Conservation (phyloP, 2,888 invertebrate species). For the Megaustenia siamemsis region DNA sequence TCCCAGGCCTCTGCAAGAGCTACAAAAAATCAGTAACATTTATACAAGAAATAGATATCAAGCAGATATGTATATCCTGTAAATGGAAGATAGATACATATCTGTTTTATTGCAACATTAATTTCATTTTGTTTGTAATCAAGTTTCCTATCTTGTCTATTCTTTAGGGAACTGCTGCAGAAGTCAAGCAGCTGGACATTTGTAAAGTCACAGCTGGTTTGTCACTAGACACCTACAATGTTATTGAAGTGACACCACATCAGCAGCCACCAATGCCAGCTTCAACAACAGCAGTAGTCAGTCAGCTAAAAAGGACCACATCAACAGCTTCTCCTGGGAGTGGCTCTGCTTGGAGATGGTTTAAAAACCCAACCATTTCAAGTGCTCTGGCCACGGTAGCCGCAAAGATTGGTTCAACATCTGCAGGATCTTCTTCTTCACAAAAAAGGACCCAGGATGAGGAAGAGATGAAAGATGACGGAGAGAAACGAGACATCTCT, state of each 20-base stretch:
- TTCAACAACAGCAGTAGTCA: slow-evolving; percentile 13
- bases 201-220: neutral
- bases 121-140: too few relatives aligned
- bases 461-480: slow-evolving; percentile 18
- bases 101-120: too few relatives aligned
- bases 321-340: slow-evolving; percentile 11
- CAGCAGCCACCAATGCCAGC: neutral
- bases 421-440: slow-evolving; percentile 4
- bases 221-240: neutral
- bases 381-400: slow-evolving; percentile 50
- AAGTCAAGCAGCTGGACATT: neutral
- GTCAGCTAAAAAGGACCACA: slow-evolving; percentile 12
- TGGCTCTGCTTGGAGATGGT: slow-evolving; percentile 42
- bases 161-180: neutral
- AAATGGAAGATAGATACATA: too few relatives aligned
- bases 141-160: too few relatives aligned
- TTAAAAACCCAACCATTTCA: slow-evolving; percentile 46
- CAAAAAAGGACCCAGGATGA: neutral
- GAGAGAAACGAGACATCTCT: slow-evolving; percentile 6
- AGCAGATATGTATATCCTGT: too few relatives aligned
- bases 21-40: too few relatives aligned
- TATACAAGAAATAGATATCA: too few relatives aligned
- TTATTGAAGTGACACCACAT: slow-evolving; percentile 7
- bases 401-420: slow-evolving; percentile 49
- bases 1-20: too few relatives aligned